A percentile compares a stretch with the other conserved stretches of the same genome.
These are phyloP conservation scores for Cassiopea andromeda DNA, from an alignment of 30 jellyfish, hydroid and myxozoan genomes.

Conservation along the genomic window DNA sequence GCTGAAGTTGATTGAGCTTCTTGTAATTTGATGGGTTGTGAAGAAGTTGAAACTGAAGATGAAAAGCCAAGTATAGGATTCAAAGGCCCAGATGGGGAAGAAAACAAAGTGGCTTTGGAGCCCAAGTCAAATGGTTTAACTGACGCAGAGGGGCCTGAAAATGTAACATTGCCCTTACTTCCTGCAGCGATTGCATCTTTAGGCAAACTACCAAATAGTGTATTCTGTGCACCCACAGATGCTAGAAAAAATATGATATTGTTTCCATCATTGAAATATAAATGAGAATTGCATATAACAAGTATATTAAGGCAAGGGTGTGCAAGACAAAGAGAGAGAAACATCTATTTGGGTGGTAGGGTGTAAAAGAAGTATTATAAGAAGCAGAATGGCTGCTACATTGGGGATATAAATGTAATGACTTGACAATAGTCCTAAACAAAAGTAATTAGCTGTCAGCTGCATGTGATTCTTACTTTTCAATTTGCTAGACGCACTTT, in stretches of 20 bases:
- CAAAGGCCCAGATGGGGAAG: conserved; percentile 10
- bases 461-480: too few relatives aligned
- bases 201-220: neutral
- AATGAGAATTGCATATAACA: neutral
- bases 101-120: conserved; percentile 16
- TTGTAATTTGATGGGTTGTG: neutral
- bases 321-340: too few relatives aligned
- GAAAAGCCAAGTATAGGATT: conserved; percentile 1
- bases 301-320: too few relatives aligned
- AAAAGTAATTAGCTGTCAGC: neutral
- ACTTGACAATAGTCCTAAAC: neutral
- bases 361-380: too few relatives aligned
- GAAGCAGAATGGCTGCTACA: too few relatives aligned
- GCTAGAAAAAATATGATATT: too few relatives aligned
- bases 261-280: neutral
- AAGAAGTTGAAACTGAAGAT: conserved; percentile 7
- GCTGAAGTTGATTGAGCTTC: conserved; percentile 3
- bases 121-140: conserved; percentile 20
- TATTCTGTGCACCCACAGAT: neutral
- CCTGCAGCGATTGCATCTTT: neutral
- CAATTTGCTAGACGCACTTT: too few relatives aligned
- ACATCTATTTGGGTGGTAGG: too few relatives aligned
- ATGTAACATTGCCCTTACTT: neutral
- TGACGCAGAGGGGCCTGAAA: neutral
- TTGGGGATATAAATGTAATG: too few relatives aligned